Conservation (phyloP, 2,888 invertebrate species). For the Noctua janthe region DNA sequence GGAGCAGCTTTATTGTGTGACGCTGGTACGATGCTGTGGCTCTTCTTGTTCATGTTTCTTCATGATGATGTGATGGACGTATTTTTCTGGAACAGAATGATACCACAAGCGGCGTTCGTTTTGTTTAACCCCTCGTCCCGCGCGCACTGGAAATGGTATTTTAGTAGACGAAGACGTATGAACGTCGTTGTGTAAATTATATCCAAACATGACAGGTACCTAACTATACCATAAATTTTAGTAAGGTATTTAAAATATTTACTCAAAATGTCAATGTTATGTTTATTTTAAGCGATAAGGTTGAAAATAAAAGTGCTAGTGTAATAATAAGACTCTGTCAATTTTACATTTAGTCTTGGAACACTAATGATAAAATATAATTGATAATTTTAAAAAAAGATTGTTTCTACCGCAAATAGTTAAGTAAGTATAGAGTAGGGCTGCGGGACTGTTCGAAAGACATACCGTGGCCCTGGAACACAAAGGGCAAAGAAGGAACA, state of each 20-base stretch:
- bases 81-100: conserved; percentile 48
- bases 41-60: conserved; percentile 4
- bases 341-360: conserved; percentile 3
- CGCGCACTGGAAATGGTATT: conserved; percentile 55
- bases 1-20: conserved; percentile 67
- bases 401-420: neutral
- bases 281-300: neutral
- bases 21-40: conserved; percentile 40
- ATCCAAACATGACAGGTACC: neutral
- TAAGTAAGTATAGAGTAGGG: no score
- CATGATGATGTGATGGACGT: neutral
- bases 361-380: neutral
- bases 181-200: conserved; percentile 34
- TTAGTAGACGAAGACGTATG: conserved; percentile 45
- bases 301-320: conserved; percentile 12
- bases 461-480: no score
- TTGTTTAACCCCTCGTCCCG: conserved; percentile 46
- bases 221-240: neutral
- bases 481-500: no score
- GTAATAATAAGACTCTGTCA: conserved; percentile 5
- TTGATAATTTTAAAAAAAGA: neutral
- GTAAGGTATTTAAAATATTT: neutral
- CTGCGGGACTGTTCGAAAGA: no score
- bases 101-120: conserved; percentile 54
- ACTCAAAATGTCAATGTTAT: neutral